Evolutionary conservation across 2,888 invertebrate species (phyloP).

Genomic region (Acholoe squamosa): DNA sequence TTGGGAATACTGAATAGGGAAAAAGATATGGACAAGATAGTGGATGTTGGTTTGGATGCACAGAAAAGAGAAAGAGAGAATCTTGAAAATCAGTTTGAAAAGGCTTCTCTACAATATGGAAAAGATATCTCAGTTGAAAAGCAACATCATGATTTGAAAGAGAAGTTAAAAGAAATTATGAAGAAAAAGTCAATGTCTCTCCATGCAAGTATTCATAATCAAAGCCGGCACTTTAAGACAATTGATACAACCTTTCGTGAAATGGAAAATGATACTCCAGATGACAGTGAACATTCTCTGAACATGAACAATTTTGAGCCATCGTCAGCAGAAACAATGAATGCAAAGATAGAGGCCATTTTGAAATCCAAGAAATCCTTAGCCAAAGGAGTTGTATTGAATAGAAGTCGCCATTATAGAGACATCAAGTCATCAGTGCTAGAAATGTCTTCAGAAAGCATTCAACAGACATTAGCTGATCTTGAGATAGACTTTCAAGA

Average conservation of each 20-base stretch:
- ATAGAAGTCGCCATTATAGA: constrained; percentile 23
- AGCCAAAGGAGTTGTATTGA: not conserved
- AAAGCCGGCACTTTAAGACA: not conserved
- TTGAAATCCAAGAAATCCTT: not conserved
- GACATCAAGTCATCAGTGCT: not conserved
- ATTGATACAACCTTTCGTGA: not conserved
- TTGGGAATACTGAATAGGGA: not conserved
- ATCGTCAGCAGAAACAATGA: not conserved
- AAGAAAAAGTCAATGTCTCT: not conserved
- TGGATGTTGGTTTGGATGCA: not conserved
- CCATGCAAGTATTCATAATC: not conserved
- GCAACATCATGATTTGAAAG: not conserved
- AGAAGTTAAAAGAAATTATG: not conserved
- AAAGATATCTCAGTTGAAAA: not conserved
- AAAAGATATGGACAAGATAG: not conserved
- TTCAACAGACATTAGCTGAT: too few relatives aligned
- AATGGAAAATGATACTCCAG: not conserved
- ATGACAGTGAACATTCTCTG: not conserved
- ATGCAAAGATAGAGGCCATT: not conserved
- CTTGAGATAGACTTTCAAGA: too few relatives aligned
- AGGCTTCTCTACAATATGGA: not conserved
- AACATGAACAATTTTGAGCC: not conserved
- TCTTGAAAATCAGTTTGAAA: not conserved
- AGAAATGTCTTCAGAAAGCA: not conserved
- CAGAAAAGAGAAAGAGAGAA: not conserved